Evolutionary conservation across 1,140 invertebrate genomes (phyloP), one percentile per base, ranked within the genome.

Genomic region (Idris sp.): DNA sequence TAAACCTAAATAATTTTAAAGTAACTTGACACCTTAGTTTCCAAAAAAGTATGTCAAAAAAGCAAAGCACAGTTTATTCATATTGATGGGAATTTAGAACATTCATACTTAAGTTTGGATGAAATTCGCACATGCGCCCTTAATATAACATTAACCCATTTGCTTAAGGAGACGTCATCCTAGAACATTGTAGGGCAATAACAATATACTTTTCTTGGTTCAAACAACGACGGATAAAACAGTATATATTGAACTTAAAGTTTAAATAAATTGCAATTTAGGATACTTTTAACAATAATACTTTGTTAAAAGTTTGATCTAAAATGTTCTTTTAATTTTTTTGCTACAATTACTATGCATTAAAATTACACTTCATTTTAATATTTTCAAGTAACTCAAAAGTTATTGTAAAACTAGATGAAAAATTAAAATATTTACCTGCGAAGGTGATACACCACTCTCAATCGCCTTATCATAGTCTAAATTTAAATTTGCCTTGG

Each of bases 391-490:
- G n/a, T n/a, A n/a, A n/a, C n/a, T n/a, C n/a, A n/a, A n/a, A n/a
- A n/a, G n/a, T n/a, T n/a, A n/a, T n/a, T n/a, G n/a, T n/a, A n/a
- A 10, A 25, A 25, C 3, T 25, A 25, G 3, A 25, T 25, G 8
- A 25, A 25, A 25, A 25, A 25, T 25, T 4, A 25, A 25, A 25
- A 25, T 25, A 8, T 25, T 25, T 25, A 25, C 22, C 22, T 87
- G 82, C n/a, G 78, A 80, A 9, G 82, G 78, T 51, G 76, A 71
- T 18, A 81, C 49, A 16, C 76, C 84, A 36, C 81, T 76, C 51
- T 87, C 85, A 2, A 84, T 54, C 7, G 83, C 77, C 59, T 86
- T 86, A 13, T 79, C 81, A 56, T 83, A 85, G 54, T 85, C 81
- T 16, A 77, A 46, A 14, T 67, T 67, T 31, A n/a, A n/a, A n/a